These are phyloP conservation scores for Sinhomidia bicolor DNA, from an alignment of 2,888 invertebrate species.

Conservation along the genomic window DNA sequence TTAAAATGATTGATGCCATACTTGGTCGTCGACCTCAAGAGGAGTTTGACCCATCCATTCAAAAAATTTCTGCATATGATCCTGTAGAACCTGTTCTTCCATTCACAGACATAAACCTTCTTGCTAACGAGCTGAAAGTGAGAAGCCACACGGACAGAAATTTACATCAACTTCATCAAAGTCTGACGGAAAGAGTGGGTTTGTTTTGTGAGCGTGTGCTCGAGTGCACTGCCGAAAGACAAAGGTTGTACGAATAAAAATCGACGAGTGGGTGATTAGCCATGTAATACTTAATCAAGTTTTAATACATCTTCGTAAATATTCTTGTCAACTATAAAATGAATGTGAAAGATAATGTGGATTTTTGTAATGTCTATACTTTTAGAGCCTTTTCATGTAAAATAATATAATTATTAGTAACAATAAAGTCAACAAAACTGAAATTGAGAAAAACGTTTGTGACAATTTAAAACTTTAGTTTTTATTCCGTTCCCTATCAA, in stretches of 20 bases:
- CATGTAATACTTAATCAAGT: too few relatives aligned
- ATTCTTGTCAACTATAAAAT: too few relatives aligned
- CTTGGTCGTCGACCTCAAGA: constrained; percentile 73
- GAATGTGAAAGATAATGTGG: too few relatives aligned
- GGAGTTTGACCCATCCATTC: constrained; percentile 77
- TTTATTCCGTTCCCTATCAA: too few relatives aligned
- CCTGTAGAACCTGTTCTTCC: constrained; percentile 76
- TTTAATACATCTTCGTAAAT: too few relatives aligned
- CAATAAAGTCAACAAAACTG: too few relatives aligned
- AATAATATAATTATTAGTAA: too few relatives aligned
- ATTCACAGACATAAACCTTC: constrained; percentile 74
- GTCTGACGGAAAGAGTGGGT: constrained; percentile 64
- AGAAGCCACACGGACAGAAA: background rate
- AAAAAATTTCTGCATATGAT: constrained; percentile 75
- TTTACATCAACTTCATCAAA: background rate
- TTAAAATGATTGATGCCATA: constrained; percentile 77
- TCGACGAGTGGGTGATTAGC: too few relatives aligned
- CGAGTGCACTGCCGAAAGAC: constrained; percentile 69
- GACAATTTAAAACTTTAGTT: too few relatives aligned
- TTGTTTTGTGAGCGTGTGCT: constrained; percentile 76
- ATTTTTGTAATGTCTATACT: too few relatives aligned
- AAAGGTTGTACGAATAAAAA: constrained; percentile 13
- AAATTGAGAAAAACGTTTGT: too few relatives aligned
- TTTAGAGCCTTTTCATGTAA: too few relatives aligned
- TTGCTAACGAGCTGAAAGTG: constrained; percentile 72